Conservation (phyloP, 2,888 invertebrate species). For the Argynnis bischoffii region DNA sequence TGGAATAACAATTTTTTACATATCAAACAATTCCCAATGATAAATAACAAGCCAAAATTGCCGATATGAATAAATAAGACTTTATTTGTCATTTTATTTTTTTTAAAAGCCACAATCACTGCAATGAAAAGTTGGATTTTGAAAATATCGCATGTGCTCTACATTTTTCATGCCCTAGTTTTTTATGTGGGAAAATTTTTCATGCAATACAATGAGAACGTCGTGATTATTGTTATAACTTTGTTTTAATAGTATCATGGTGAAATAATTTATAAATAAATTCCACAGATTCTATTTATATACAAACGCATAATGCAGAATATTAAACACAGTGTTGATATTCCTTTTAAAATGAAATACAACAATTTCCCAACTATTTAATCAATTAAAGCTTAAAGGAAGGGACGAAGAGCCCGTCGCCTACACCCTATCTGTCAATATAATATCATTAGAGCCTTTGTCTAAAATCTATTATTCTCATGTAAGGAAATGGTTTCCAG, state of each 20-base stretch:
- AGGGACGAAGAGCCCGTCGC: constrained; percentile 1
- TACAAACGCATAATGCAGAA: too few species aligned
- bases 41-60: not conserved
- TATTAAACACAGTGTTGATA: too few species aligned
- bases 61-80: not conserved
- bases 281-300: not conserved
- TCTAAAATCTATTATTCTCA: constrained; percentile 30
- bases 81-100: not conserved
- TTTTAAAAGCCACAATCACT: constrained; percentile 1
- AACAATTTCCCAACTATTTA: not conserved
- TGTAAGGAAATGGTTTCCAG: constrained; percentile 9
- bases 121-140: constrained; percentile 5
- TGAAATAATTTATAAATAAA: constrained; percentile 3
- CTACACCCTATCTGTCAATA: constrained; percentile 9
- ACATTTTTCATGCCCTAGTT: constrained; percentile 11
- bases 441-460: constrained; percentile 26
- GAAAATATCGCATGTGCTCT: not conserved
- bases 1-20: not conserved
- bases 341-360: not conserved
- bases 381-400: constrained; percentile 10
- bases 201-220: not conserved
- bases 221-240: constrained; percentile 7
- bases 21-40: not conserved
- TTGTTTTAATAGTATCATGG: not conserved
- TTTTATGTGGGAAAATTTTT: constrained; percentile 6